Conservation (phyloP, 2,113 vertebrate genomes). For the Oophaga pumilio region DNA sequence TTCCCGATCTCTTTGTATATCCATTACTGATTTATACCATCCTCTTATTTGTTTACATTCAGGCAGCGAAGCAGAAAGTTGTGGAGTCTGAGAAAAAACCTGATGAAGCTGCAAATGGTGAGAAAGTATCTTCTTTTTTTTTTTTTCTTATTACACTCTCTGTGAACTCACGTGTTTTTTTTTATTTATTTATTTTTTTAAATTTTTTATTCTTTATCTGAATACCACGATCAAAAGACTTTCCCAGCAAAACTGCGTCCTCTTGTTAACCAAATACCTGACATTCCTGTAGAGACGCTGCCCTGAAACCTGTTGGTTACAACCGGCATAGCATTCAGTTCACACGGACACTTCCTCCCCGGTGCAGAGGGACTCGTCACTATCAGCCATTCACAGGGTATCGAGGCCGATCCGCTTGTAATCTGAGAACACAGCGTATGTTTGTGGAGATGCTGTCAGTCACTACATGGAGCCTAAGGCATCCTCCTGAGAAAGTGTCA, state of each 20-base stretch:
- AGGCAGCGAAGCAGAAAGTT: constrained; percentile 72
- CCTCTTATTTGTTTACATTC: background rate
- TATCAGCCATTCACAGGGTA: background rate
- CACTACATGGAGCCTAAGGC: no score
- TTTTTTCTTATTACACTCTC: background rate
- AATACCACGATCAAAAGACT: background rate
- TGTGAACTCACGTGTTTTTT: background rate
- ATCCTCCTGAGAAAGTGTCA: background rate
- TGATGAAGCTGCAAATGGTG: constrained; percentile 67
- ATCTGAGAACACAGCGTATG: background rate
- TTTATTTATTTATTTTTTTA: no score
- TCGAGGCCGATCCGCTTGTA: background rate
- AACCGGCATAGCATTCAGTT: background rate
- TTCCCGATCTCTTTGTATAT: background rate
- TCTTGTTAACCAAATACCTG: constrained; percentile 19
- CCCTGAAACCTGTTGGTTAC: background rate
- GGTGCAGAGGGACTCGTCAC: background rate
- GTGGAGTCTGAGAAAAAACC: constrained; percentile 70
- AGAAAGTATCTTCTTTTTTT: constrained; percentile 10
- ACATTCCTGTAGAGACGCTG: background rate
- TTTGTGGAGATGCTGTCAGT: background rate
- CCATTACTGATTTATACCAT: background rate
- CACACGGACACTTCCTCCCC: background rate
- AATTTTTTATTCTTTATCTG: no score
- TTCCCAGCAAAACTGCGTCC: constrained; percentile 17